Evolutionary conservation across 2,113 vertebrate species (phyloP).

Genomic region (Rutilus rutilus): DNA sequence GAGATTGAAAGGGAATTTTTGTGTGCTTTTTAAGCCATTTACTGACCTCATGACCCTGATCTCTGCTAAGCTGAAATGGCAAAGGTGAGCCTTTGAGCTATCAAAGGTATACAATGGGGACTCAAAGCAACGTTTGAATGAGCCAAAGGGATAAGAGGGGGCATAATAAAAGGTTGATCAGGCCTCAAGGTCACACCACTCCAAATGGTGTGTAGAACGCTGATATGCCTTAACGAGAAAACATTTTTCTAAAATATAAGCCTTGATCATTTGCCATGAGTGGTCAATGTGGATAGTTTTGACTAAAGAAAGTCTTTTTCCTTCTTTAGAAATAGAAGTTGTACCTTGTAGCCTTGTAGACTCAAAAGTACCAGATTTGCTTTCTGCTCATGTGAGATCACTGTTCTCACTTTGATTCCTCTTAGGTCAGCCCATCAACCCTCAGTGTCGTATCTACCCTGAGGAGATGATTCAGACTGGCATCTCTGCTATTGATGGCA

Average conservation of each 20-base stretch:
- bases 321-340: neutral
- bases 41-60: conserved; percentile 38
- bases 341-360: neutral
- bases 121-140: conserved; percentile 10
- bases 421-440: conserved; percentile 82
- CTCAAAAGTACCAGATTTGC: neutral
- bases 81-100: conserved; percentile 40
- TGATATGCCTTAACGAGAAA: neutral
- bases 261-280: neutral
- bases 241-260: neutral
- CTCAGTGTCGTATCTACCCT: conserved; percentile 83
- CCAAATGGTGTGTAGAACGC: conserved; percentile 3
- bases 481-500: conserved; percentile 83
- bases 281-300: neutral
- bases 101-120: conserved; percentile 8
- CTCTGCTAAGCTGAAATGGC: conserved; percentile 35
- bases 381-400: neutral
- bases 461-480: conserved; percentile 86
- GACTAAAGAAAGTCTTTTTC: neutral
- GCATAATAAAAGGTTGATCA: neutral
- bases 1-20: conserved; percentile 13
- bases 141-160: conserved; percentile 15
- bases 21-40: conserved; percentile 39
- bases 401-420: neutral
- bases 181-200: conserved; percentile 30